Conservation (phyloP, 2,888 invertebrate genomes). For the Drepanosiphum platanoidis region DNA sequence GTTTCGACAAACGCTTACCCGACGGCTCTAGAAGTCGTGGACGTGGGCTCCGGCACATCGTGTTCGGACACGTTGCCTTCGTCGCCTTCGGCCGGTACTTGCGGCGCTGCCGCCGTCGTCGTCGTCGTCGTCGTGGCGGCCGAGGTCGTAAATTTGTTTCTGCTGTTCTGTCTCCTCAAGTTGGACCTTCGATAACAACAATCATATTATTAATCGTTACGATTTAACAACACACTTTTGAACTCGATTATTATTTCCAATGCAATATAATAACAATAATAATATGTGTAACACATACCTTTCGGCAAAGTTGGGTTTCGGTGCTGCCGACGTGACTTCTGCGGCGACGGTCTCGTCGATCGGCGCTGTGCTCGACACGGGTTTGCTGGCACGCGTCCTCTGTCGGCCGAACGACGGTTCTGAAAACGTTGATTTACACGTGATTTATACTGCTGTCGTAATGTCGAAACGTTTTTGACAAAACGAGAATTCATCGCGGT, state of each 20-base stretch:
- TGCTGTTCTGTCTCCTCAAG: constrained; percentile 49
- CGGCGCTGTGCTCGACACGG: constrained; percentile 32
- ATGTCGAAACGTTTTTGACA: no score
- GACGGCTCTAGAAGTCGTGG: constrained; percentile 31
- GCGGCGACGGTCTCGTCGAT: constrained; percentile 46
- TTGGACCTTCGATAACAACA: constrained; percentile 7
- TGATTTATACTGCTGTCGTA: no score
- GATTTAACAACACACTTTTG: no score
- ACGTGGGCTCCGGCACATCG: constrained; percentile 43
- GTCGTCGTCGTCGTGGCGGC: constrained; percentile 18
- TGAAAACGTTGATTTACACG: no score
- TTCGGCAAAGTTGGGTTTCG: constrained; percentile 52
- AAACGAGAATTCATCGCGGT: no score
- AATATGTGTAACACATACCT: constrained; percentile 24
- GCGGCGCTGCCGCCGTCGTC: not conserved
- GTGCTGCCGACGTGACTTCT: constrained; percentile 48
- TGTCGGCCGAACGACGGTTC: constrained; percentile 52
- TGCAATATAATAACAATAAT: no score
- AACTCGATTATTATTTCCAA: no score
- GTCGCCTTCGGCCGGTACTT: constrained; percentile 19
- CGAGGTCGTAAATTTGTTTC: constrained; percentile 51
- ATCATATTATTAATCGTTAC: no score
- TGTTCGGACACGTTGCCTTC: constrained; percentile 20
- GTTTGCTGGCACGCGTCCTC: constrained; percentile 49
- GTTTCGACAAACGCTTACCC: constrained; percentile 20